Base-by-base conservation (phyloP, 2,113 vertebrate species). In the Tachuris rubrigastra region DNA sequence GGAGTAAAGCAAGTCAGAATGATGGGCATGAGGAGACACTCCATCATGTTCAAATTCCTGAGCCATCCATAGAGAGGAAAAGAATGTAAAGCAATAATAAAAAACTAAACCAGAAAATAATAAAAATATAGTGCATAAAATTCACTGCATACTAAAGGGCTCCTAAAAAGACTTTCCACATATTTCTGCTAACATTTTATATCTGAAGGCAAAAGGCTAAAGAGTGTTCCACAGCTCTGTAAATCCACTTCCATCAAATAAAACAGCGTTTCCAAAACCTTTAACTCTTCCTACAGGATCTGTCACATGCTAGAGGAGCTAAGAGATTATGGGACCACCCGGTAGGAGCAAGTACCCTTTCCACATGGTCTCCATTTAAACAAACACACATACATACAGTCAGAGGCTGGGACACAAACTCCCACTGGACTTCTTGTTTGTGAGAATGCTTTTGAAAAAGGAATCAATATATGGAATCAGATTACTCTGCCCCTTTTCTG, bases 231-330 rank as follows among this genome's bases (percentile, higher is more conserved):
- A 12, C 50, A 89, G 46, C 91, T 91, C 89, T 77, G 79, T 76
- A 97, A 97, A 96, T 87, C 73, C 69, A 95, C 62, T 97, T 89
- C 92, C 89, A 95, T 87, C 67, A 85, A 80, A 96, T 94, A 97
- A 94, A 97, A 81, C 46, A 44, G 73, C 27, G 47, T 81, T 96
- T 94, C 87, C 88, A 86, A 96, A 96, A 82, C 76, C 92, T 94
- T 88, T 85, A 88, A 94, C 92, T 95, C 93, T 91, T 96, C 82
- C 86, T 93, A 44, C 74, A 95, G 83, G 95, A 96, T 80, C 78
- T 95, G 66, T 91, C 92, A 94, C 78, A 74, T 60, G 81, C 85
- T 92, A 35, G 76, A 76, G 73, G 69, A 93, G 77, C 72, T 87
- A 65, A 71, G 37, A 92, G 89, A 85, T 71, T 94, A 63, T 1